Conservation (phyloP, 1,140 invertebrate species). For the Pachyrhynchus sulphureomaculatus region DNA sequence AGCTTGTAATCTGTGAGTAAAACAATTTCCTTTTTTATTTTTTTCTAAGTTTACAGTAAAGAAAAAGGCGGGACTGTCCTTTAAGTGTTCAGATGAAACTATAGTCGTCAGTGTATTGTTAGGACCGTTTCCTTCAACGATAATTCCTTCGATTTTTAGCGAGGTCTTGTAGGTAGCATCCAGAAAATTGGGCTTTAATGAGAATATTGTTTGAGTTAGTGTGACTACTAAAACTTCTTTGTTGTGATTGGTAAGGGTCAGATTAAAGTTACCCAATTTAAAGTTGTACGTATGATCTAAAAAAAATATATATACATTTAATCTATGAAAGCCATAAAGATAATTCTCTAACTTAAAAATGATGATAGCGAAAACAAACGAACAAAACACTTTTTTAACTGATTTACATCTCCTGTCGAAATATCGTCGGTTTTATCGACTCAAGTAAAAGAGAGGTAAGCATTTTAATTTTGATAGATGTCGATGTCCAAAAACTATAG, state of each 20-base stretch:
- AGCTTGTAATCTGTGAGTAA: conserved; percentile 66
- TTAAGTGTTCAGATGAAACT: conserved; percentile 47
- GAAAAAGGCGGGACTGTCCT: conserved; percentile 66
- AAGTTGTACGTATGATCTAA: conserved; percentile 79
- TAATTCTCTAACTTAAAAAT: too few species aligned
- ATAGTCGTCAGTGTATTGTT: conserved; percentile 75
- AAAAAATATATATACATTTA: too few species aligned
- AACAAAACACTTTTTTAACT: too few species aligned
- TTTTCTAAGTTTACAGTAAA: conserved; percentile 76
- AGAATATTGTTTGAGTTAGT: conserved; percentile 61
- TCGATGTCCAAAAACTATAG: too few species aligned
- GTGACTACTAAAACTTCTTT: conserved; percentile 74
- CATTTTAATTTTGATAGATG: too few species aligned
- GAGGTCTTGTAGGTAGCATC: conserved; percentile 37
- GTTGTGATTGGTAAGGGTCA: conserved; percentile 68
- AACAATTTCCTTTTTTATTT: conserved; percentile 67
- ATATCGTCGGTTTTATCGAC: too few species aligned
- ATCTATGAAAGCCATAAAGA: too few species aligned
- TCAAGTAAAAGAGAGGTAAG: too few species aligned
- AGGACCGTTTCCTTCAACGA: conserved; percentile 72
- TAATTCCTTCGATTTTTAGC: conserved; percentile 68
- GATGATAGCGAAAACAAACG: too few species aligned
- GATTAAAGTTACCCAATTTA: conserved; percentile 71
- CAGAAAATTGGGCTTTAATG: conserved; percentile 38
- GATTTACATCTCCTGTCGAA: too few species aligned